These are phyloP conservation scores for Bugula neritina DNA, from an alignment of 2,888 invertebrate species.

Conservation along the genomic window DNA sequence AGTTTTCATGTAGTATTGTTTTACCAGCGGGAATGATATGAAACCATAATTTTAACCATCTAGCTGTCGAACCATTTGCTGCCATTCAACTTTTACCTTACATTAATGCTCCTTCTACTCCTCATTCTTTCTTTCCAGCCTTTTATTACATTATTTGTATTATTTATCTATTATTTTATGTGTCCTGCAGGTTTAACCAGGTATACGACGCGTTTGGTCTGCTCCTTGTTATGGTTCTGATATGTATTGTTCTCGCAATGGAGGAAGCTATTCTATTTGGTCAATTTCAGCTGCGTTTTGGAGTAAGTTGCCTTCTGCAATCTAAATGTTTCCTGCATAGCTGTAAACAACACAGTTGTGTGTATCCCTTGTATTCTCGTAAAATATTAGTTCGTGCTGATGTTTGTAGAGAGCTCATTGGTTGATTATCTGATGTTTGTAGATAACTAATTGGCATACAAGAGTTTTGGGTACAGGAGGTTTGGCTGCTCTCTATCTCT, in stretches of 20 bases:
- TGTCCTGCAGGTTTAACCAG: slow-evolving; percentile 66
- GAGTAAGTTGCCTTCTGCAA: slow-evolving; percentile 53
- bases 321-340: not conserved
- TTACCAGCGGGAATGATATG: no score
- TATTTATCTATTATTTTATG: slow-evolving; percentile 24
- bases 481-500: slow-evolving; percentile 85
- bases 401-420: no score
- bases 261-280: slow-evolving; percentile 91
- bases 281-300: slow-evolving; percentile 95
- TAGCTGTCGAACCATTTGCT: no score
- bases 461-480: slow-evolving; percentile 74
- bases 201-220: slow-evolving; percentile 99
- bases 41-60: no score
- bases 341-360: no score
- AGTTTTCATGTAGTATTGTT: no score
- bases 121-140: not conserved
- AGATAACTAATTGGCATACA: not conserved
- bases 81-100: no score
- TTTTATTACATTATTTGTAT: not conserved
- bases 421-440: no score
- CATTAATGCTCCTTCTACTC: no score
- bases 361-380: no score
- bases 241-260: slow-evolving; percentile 89
- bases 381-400: no score
- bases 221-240: slow-evolving; percentile 87